A percentile compares a stretch with the other conserved stretches of the same genome.
These are phyloP conservation scores for Rhopalosiphum maidis DNA, from an alignment of 1,140 invertebrate genomes.

Conservation along the genomic window DNA sequence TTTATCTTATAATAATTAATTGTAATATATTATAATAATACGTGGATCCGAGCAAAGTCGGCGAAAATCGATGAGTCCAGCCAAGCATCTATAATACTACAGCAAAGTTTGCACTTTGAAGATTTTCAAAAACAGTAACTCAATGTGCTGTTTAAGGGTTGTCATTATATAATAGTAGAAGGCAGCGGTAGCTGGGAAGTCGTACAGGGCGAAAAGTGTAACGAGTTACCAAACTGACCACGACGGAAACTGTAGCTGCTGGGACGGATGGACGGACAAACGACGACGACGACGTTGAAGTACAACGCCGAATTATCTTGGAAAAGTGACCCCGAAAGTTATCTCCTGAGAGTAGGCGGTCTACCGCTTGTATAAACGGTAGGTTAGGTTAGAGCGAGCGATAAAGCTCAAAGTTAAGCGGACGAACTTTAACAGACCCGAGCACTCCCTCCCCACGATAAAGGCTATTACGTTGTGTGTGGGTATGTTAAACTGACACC, in stretches of 20 bases:
- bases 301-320: slow-evolving; percentile 28
- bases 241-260: neutral
- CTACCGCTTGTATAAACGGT: neutral
- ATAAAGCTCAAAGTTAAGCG: slow-evolving; percentile 41
- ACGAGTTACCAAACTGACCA: neutral
- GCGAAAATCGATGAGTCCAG: neutral
- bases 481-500: neutral
- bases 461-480: neutral
- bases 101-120: neutral
- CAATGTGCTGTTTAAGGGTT: neutral
- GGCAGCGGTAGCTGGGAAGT: neutral
- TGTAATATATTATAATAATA: neutral
- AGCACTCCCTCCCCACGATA: neutral
- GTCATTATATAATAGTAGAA: neutral
- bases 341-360: neutral
- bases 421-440: neutral
- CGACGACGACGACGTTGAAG: neutral
- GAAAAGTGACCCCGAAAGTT: slow-evolving; percentile 46
- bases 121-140: neutral
- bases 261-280: neutral
- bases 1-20: neutral
- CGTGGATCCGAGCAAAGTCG: neutral
- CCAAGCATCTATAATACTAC: neutral
- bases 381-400: neutral
- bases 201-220: neutral